Evolutionary conservation across 2,888 invertebrate species (phyloP), one percentile per base, ranked within the genome.

Genomic region (Dynastes grantii): DNA sequence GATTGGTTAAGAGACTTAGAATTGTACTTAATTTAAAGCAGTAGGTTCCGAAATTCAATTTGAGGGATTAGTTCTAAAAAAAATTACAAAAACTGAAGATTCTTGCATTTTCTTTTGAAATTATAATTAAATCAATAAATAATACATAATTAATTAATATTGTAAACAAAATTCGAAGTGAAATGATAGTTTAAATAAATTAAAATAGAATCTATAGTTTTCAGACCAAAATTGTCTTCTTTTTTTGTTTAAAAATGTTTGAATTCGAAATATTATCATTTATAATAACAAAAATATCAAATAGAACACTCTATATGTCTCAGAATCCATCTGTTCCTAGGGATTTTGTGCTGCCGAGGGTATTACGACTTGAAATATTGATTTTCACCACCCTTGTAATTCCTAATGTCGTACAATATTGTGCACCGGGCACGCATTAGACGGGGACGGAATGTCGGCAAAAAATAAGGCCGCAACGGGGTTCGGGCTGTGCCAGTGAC

Each of bases 381-480:
- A 87, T 87, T 86, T 85, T 85, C 83, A 83, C 86, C 85, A 86
- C 87, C 87, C 86, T 85, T 61, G 45, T 40, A 61, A 45, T 61
- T 22, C 45, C 5, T 13, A 75, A 75, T 61, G 73, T 45, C 61
- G 68, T 70, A 58, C 68, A 29, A 63, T 76, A 40, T 40, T 76
- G 67, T 65, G 67, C 40, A 32, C 58, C 53, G 53, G 8, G 32
- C 45, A 37, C 13, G 37, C 37, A 49, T 76, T 67, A 16, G 53
- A 55, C 55, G 65, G 65, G 45, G 27, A 16, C 55, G 49, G 37
- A 67, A 67, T 76, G 68, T 67, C 67, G 76, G 67, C 16, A 58
- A 45, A 27, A 51, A 51, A 51, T 68, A 61, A 13, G 16, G 40
- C 16, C 53, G 29, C 63, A 63, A 16, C 27, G 11, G n/a, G 45